A percentile compares a stretch with the other conserved stretches of the same genome.
Evolutionary conservation across 2,113 vertebrate species (phyloP).

Genomic region (Colossoma macropomum): DNA sequence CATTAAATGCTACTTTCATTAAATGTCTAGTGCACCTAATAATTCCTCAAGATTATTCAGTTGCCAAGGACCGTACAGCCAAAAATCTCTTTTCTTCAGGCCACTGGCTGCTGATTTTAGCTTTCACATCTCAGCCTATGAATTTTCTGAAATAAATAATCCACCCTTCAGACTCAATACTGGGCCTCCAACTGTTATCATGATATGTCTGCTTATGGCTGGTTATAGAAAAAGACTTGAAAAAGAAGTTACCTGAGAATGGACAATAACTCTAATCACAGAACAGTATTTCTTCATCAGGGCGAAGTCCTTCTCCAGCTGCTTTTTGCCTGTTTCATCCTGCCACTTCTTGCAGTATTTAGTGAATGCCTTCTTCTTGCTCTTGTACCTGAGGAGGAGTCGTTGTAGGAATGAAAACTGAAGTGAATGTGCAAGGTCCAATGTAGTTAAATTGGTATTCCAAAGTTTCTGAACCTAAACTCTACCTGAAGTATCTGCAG

Average conservation of each 20-base stretch:
- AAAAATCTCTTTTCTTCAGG: neutral
- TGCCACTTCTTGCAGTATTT: conserved; percentile 99
- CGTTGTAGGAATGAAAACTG: neutral
- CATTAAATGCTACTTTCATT: no score
- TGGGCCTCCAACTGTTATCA: no score
- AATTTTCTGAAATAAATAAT: neutral
- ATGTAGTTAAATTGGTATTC: neutral
- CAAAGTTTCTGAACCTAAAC: no score
- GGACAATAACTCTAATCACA: conserved; percentile 90
- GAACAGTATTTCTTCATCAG: conserved; percentile 99
- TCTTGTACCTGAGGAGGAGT: conserved; percentile 90
- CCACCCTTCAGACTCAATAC: neutral
- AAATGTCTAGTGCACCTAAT: no score
- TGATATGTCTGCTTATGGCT: no score
- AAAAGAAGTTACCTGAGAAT: conserved; percentile 86
- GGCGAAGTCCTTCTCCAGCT: conserved; percentile 94
- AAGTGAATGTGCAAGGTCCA: conserved; percentile 31
- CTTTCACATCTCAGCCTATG: neutral
- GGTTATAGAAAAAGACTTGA: no score
- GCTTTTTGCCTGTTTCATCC: conserved; percentile 96
- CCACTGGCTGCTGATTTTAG: neutral
- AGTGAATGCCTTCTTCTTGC: conserved; percentile 99
- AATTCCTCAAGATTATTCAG: no score
- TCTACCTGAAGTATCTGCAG: no score
- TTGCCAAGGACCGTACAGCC: neutral